phyloP scores from a whole-genome alignment of 2,113 vertebrate species.

The Conger conger region DNA sequence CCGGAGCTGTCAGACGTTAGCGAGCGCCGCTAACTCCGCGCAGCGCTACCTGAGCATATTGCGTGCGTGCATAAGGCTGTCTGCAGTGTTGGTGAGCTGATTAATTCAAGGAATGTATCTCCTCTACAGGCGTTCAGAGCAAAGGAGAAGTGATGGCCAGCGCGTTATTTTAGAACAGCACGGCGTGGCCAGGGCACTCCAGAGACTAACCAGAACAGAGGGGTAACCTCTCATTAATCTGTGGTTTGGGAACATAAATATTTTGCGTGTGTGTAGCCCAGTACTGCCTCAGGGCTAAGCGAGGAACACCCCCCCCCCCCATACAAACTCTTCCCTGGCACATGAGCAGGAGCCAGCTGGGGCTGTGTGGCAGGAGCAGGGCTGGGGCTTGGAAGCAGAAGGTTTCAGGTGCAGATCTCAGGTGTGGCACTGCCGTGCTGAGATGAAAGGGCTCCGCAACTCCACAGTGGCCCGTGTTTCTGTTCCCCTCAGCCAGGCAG shows the following conservation, averaged over 20 bases:
- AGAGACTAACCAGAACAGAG: background rate
- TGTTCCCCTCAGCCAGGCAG: background rate
- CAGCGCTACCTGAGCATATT: background rate
- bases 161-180: background rate
- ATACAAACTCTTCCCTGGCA: background rate
- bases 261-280: background rate
- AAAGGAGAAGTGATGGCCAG: background rate
- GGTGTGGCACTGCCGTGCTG: background rate
- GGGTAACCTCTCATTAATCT: background rate
- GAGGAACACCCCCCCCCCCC: background rate
- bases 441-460: background rate
- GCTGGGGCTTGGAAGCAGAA: background rate
- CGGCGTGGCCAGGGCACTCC: background rate
- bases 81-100: background rate
- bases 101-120: slow-evolving; percentile 11
- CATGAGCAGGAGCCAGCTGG: background rate
- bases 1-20: background rate
- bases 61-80: background rate
- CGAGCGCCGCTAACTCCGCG: background rate
- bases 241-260: slow-evolving; percentile 17
- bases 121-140: background rate
- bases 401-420: background rate
- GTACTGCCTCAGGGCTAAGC: background rate
- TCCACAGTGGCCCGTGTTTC: background rate
- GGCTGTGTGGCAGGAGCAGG: background rate